Conservation (phyloP, 2,797 vertebrate species). For the Galagoides demidoff region DNA sequence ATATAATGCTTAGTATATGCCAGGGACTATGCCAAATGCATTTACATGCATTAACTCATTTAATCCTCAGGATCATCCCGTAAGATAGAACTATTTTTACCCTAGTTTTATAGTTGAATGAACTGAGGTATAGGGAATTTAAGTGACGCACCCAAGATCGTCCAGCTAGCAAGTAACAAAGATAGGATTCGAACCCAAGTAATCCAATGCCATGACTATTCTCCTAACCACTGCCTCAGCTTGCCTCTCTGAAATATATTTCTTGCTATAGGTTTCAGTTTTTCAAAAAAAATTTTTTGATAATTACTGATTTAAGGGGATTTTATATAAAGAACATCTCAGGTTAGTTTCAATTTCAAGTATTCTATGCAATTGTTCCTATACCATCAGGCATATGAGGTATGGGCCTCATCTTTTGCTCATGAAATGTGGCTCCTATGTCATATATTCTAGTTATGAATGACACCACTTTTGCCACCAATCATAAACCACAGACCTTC, state of each 20-base stretch:
- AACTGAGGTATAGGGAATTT: constrained; percentile 28
- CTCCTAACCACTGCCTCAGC: background rate
- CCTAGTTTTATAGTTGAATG: background rate
- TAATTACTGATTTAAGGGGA: background rate
- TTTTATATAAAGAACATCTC: background rate
- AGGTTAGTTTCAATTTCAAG: constrained; percentile 53
- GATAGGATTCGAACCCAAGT: background rate
- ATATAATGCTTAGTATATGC: background rate
- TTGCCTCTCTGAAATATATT: background rate
- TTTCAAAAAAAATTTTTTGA: background rate
- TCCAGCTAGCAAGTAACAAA: background rate
- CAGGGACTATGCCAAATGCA: background rate
- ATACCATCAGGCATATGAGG: background rate
- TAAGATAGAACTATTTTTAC: constrained; percentile 6
- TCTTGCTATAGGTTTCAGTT: constrained; percentile 25
- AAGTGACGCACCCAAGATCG: background rate
- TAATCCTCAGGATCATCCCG: constrained; percentile 13
- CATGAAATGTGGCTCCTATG: background rate
- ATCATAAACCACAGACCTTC: constrained; percentile 37
- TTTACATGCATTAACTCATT: background rate
- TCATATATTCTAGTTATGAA: constrained; percentile 49
- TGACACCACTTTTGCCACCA: background rate
- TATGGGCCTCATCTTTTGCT: constrained; percentile 15
- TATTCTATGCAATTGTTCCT: background rate
- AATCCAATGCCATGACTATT: background rate